Evolutionary conservation across 2,113 vertebrate species (phyloP).

Genomic region (Pavo muticus): DNA sequence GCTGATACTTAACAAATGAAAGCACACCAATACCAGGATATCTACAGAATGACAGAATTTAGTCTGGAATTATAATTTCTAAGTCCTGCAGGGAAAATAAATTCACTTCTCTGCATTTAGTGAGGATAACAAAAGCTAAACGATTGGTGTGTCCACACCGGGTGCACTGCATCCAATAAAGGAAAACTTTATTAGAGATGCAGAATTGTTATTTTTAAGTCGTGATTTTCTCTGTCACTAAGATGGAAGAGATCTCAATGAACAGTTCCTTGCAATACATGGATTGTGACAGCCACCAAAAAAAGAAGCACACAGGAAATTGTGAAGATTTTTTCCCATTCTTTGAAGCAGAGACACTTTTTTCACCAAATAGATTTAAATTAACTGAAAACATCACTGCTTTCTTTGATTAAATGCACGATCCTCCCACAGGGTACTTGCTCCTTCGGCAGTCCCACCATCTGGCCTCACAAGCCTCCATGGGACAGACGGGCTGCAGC

Average conservation of each 20-base stretch:
- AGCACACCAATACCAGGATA: not conserved
- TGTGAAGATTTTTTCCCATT: not conserved
- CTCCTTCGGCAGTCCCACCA: conserved; percentile 57
- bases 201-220: conserved; percentile 17
- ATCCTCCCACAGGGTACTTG: conserved; percentile 54
- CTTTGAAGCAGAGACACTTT: conserved; percentile 35
- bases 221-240: not conserved
- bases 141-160: not conserved
- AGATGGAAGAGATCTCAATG: conserved; percentile 23
- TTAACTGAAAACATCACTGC: conserved; percentile 47
- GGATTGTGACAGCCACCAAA: conserved; percentile 18
- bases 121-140: not conserved
- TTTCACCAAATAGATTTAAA: conserved; percentile 48
- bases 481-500: conserved; percentile 42
- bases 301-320: conserved; percentile 7
- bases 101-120: not conserved
- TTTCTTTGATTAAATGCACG: conserved; percentile 61
- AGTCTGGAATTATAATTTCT: not conserved
- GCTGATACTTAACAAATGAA: not conserved
- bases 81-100: not conserved
- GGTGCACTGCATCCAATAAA: not conserved
- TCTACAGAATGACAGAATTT: not conserved
- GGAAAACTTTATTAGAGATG: not conserved
- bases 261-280: not conserved
- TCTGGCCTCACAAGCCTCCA: conserved; percentile 55